These are phyloP conservation scores for Tilapia sparmanii DNA, from an alignment of 2,113 vertebrate genomes.

Conservation along the genomic window DNA sequence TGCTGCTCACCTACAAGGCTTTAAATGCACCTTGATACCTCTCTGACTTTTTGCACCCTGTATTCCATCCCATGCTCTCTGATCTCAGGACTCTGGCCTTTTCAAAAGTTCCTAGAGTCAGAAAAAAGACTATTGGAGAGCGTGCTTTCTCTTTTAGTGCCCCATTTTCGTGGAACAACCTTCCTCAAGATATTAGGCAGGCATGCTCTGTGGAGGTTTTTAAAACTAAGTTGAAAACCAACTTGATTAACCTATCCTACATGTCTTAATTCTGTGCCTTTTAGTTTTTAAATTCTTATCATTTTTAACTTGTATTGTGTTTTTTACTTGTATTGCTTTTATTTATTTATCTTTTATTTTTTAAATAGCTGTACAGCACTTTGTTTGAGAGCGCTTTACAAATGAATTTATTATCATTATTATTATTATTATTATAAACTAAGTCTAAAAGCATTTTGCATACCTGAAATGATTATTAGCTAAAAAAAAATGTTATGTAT, in stretches of 20 bases:
- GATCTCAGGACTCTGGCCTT: rapidly evolving
- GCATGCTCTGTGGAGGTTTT: neutral
- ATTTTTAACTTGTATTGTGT: too few relatives aligned
- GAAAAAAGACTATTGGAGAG: rapidly evolving
- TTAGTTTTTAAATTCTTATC: neutral
- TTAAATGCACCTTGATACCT: neutral
- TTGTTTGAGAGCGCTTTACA: too few relatives aligned
- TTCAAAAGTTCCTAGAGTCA: neutral
- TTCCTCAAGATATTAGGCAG: neutral
- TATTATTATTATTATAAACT: too few relatives aligned
- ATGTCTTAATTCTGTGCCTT: neutral
- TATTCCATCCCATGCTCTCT: rapidly evolving
- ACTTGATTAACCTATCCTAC: neutral
- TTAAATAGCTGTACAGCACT: too few relatives aligned
- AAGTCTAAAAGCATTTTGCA: too few relatives aligned
- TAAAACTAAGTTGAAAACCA: neutral
- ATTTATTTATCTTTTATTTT: too few relatives aligned
- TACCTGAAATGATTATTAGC: neutral
- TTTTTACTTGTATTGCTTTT: too few relatives aligned
- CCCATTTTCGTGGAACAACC: neutral
- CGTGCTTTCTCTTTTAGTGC: neutral
- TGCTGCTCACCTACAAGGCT: neutral
- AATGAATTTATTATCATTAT: too few relatives aligned
- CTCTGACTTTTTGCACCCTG: neutral
- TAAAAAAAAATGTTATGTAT: neutral